These are phyloP conservation scores for Pelosia muscerda DNA, from an alignment of 2,888 invertebrate species.

Conservation along the genomic window DNA sequence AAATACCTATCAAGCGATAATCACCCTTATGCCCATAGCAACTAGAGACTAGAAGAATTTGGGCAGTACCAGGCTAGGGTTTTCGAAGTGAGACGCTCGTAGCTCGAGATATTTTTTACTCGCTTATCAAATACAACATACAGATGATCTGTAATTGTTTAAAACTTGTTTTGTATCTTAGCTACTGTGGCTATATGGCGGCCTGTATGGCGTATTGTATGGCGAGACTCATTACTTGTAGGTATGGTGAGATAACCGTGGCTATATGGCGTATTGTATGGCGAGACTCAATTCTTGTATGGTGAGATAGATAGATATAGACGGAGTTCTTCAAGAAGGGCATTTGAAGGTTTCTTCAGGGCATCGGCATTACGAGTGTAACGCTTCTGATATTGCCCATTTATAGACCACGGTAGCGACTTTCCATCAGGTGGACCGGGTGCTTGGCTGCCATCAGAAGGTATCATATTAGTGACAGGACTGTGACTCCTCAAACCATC, in stretches of 20 bases:
- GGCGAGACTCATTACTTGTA: background rate
- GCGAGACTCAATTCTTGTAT: background rate
- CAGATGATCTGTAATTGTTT: conserved; percentile 16
- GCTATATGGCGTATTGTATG: background rate
- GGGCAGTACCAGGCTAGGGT: background rate
- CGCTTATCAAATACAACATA: background rate
- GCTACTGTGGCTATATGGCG: background rate
- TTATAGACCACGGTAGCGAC: too few species aligned
- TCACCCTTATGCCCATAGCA: background rate
- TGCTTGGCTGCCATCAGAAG: too few species aligned
- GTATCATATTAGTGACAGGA: too few species aligned
- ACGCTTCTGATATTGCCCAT: too few species aligned
- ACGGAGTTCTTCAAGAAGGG: too few species aligned
- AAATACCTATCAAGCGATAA: background rate
- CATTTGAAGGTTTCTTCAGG: too few species aligned
- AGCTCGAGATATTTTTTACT: conserved; percentile 13
- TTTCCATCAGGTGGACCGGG: too few species aligned
- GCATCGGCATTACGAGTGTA: too few species aligned
- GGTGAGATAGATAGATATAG: too few species aligned
- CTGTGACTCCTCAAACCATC: too few species aligned
- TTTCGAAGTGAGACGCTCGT: conserved; percentile 14
- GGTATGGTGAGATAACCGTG: too few species aligned
- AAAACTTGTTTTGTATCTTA: background rate
- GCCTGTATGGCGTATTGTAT: background rate
- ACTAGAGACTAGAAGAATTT: background rate